phyloP scores from a whole-genome alignment of 2,113 vertebrate genomes.

The Myiagra hebetior region DNA sequence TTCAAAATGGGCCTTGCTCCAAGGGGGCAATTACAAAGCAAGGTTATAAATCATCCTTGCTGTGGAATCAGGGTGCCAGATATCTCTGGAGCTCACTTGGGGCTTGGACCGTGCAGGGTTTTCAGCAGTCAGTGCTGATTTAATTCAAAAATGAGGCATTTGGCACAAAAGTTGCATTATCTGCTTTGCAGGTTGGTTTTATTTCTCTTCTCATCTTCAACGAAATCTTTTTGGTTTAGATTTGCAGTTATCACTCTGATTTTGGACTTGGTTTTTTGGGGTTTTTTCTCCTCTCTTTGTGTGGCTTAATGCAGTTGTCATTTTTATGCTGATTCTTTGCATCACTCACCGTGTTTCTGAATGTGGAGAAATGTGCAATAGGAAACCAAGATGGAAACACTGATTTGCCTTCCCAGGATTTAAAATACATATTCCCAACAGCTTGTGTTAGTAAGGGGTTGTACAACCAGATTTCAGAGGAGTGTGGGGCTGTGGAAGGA shows the following conservation, averaged over 20 bases:
- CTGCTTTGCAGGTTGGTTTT: background rate
- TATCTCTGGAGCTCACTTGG: background rate
- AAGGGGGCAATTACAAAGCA: background rate
- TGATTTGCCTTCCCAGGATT: background rate
- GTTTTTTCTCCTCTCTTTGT: background rate
- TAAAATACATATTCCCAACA: accelerated
- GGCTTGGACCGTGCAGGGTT: background rate
- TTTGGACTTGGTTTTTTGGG: background rate
- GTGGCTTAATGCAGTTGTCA: background rate
- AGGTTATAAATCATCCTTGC: background rate
- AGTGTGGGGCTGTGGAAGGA: background rate
- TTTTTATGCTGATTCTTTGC: background rate
- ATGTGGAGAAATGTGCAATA: accelerated
- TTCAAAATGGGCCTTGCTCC: background rate
- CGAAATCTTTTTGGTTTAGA: background rate
- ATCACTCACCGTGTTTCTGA: accelerated
- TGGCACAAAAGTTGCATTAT: background rate
- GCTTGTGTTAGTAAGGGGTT: background rate
- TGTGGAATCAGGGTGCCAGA: background rate
- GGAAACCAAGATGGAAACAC: background rate
- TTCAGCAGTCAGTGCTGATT: background rate
- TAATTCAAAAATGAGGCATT: background rate
- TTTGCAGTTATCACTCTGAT: background rate
- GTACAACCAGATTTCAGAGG: too few species aligned
- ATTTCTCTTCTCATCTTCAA: background rate